Conservation (phyloP, 2,888 invertebrate species). For the Andrena bicolor region DNA sequence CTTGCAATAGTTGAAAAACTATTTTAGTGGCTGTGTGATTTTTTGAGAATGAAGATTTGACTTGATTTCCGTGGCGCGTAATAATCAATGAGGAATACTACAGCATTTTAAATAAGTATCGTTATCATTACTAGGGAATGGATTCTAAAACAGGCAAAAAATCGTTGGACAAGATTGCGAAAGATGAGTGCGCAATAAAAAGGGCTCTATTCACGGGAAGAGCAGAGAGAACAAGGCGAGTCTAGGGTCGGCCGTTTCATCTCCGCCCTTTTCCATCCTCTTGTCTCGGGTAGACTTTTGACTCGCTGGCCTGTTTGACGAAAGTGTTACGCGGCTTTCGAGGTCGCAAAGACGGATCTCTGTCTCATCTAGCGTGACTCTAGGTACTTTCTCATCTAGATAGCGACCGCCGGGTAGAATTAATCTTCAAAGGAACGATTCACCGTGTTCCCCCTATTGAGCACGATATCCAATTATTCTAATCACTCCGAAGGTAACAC, state of each 20-base stretch:
- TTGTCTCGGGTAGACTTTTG: constrained; percentile 28
- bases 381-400: background rate
- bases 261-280: constrained; percentile 22
- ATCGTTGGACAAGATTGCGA: constrained; percentile 4
- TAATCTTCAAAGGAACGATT: constrained; percentile 1
- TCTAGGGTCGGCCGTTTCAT: constrained; percentile 16
- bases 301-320: constrained; percentile 13
- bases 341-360: background rate
- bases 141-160: background rate
- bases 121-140: background rate
- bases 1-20: background rate
- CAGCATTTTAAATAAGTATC: background rate
- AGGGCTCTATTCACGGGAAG: constrained; percentile 7
- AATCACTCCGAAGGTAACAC: too few relatives aligned
- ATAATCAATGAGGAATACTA: background rate
- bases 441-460: too few relatives aligned
- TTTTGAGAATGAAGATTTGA: background rate
- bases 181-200: background rate
- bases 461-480: too few relatives aligned
- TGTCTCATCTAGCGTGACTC: constrained; percentile 4
- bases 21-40: background rate
- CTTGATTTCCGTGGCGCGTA: background rate
- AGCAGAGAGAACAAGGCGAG: background rate
- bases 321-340: constrained; percentile 15
- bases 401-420: background rate